Evolutionary conservation across 1,140 invertebrate species (phyloP).

Genomic region (Procambarus virginalis): DNA sequence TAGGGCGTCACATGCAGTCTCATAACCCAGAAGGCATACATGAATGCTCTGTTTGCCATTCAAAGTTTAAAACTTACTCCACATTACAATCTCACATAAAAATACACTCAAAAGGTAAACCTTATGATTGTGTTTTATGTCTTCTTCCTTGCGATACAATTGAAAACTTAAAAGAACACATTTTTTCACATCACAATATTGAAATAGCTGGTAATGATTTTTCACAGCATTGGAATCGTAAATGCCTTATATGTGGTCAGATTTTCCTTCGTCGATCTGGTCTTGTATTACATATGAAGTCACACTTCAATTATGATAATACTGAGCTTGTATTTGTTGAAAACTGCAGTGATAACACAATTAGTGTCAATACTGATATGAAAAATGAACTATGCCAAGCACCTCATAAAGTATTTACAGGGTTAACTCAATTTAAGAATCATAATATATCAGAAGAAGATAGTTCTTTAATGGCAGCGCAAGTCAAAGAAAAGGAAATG

Average conservation of each 20-base stretch:
- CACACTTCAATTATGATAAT: constrained; percentile 21
- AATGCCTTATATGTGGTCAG: constrained; percentile 50
- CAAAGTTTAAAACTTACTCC: constrained; percentile 48
- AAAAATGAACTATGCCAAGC: not conserved
- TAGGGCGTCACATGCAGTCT: constrained; percentile 49
- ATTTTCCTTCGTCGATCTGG: constrained; percentile 40
- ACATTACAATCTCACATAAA: constrained; percentile 50
- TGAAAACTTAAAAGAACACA: constrained; percentile 23
- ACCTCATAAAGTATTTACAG: not conserved
- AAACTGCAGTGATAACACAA: not conserved
- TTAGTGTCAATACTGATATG: not conserved
- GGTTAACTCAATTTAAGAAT: not conserved
- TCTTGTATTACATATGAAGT: constrained; percentile 37
- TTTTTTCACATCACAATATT: constrained; percentile 31
- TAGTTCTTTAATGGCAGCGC: not conserved
- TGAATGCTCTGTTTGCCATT: constrained; percentile 38
- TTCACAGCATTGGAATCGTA: constrained; percentile 31
- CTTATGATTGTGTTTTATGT: constrained; percentile 54
- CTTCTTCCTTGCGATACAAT: constrained; percentile 38
- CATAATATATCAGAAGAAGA: not conserved
- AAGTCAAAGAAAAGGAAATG: not conserved
- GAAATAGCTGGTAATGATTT: constrained; percentile 36
- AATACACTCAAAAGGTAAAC: constrained; percentile 45
- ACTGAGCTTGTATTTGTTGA: constrained; percentile 36
- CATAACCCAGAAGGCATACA: constrained; percentile 43